Evolutionary conservation across 2,797 vertebrate species (phyloP).

Genomic region (Pagetopsis macropterus): DNA sequence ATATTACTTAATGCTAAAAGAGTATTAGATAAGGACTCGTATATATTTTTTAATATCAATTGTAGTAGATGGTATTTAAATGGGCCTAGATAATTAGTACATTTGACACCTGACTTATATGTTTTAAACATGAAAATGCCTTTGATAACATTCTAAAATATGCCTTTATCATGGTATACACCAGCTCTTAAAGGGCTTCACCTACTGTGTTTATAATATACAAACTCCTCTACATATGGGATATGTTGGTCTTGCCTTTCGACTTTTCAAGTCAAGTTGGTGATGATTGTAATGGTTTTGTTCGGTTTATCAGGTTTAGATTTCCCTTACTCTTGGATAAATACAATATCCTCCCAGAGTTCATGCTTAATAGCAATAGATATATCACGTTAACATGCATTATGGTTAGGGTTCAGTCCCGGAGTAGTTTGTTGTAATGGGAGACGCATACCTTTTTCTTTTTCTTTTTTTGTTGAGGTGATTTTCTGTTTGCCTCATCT

Average conservation of each 20-base stretch:
- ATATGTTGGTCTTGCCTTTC: neutral
- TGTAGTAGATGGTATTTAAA: too few species aligned
- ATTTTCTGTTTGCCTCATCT: constrained; percentile 27
- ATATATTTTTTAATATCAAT: too few species aligned
- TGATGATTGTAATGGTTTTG: neutral
- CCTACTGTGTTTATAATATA: neutral
- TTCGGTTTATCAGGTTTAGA: neutral
- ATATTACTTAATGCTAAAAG: neutral
- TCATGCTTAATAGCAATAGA: neutral
- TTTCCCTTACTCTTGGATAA: neutral
- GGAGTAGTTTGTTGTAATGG: neutral
- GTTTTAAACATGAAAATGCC: neutral
- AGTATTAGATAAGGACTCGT: too few species aligned
- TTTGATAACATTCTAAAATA: too few species aligned
- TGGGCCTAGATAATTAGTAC: neutral
- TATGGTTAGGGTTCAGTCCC: constrained; percentile 1
- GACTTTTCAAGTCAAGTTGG: neutral
- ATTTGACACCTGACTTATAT: neutral
- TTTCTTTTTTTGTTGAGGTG: too few species aligned
- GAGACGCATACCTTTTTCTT: neutral
- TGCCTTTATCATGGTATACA: too few species aligned
- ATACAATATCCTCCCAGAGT: neutral
- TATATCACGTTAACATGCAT: neutral
- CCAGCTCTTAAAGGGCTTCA: neutral
- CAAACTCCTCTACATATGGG: neutral